Conservation (phyloP, 1,140 invertebrate genomes). For the Camponotus vicinus region DNA sequence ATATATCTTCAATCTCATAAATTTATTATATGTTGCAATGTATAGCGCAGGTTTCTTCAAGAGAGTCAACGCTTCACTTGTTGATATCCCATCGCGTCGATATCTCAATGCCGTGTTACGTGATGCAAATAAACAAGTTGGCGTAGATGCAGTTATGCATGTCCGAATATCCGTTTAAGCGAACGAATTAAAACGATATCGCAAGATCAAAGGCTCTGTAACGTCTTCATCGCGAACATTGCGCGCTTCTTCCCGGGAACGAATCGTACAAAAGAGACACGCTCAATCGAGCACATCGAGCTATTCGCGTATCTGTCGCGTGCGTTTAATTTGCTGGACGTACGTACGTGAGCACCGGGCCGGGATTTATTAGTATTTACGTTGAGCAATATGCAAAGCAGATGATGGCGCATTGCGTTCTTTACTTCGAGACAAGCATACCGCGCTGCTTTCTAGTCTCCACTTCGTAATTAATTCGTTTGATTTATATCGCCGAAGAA, state of each 20-base stretch:
- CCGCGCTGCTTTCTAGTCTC: conserved; percentile 6
- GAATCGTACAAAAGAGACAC: conserved; percentile 25
- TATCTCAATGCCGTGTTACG: neutral
- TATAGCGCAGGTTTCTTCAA: neutral
- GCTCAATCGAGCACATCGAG: conserved; percentile 55
- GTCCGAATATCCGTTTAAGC: conserved; percentile 19
- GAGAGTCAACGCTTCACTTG: conserved; percentile 33
- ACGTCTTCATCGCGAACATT: conserved; percentile 27
- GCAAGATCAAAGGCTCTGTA: conserved; percentile 15
- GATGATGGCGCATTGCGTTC: conserved; percentile 53
- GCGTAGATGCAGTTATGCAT: conserved; percentile 16
- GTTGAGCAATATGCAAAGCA: conserved; percentile 77
- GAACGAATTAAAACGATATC: conserved; percentile 28
- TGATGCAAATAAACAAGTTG: conserved; percentile 20
- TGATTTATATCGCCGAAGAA: conserved; percentile 81
- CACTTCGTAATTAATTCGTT: conserved; percentile 80
- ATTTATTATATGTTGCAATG: neutral
- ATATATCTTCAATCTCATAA: conserved; percentile 4
- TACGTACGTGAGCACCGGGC: conserved; percentile 53
- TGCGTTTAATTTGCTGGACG: conserved; percentile 56
- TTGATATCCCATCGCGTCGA: conserved; percentile 26
- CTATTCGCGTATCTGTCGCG: conserved; percentile 24
- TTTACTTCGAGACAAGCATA: conserved; percentile 66
- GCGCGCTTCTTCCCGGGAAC: neutral
- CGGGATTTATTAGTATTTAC: conserved; percentile 81